Evolutionary conservation across 2,888 invertebrate genomes (phyloP), one percentile per base, ranked within the genome.

Genomic region (Incurvaria masculella): DNA sequence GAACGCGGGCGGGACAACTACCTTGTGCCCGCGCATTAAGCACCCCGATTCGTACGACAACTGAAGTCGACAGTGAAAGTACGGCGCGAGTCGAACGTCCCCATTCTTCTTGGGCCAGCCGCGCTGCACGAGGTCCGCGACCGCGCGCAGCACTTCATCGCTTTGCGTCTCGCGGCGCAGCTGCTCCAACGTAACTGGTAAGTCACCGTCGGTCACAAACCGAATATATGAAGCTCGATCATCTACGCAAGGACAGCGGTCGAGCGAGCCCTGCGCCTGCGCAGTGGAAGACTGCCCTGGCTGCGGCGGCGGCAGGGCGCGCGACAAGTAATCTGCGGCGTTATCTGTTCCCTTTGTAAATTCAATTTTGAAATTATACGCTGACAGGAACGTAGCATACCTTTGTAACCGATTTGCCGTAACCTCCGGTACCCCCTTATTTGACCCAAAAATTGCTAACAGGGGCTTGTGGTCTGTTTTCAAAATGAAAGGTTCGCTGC

Each of bases 381-480:
- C 21, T 4, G 18, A n/a, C n/a, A n/a, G n/a, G n/a, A n/a, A n/a
- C 16, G 40, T 40, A 40, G 40, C 40, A 14, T 16, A 6, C 18
- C 18, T 19, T 17, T 42, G 49, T 5, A 50, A 21, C 18, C 45
- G 47, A 17, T 47, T 45, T 11, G 45, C 50, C 2, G 44, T 16
- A 21, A 48, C 45, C 27, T 45, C 50, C 11, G 50, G 47, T 4
- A 50, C 21, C 2, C 52, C 49, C 20, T 46, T 49, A 21, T 50
- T 17, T 3, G 44, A 42, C 5, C 42, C 21, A 11, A 50, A 50
- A 33, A 50, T 50, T 16, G 38, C 45, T 16, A 50, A 19, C 21
- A 50, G 21, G 8, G 50, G 50, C 21, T 47, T 50, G 19, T 49
- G 49, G 27, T 50, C 50, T 3, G 50, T 50, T 16, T 44, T 20